phyloP scores from a whole-genome alignment of 2,888 invertebrate species.

The Machimus rusticus region DNA sequence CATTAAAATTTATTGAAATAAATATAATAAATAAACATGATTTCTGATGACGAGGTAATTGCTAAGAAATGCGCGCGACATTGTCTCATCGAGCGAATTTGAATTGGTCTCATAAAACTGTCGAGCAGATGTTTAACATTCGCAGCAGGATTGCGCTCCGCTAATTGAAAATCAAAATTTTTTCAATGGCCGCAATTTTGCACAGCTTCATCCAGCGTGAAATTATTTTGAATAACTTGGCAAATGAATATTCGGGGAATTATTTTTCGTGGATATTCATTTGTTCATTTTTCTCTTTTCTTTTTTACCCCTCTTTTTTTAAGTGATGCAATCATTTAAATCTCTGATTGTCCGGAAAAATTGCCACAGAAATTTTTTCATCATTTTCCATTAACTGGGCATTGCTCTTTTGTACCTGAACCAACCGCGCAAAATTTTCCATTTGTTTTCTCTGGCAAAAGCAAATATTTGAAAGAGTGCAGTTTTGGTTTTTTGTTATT shows the following conservation, averaged over 20 bases:
- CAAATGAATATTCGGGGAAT: neutral
- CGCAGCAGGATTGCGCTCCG: neutral
- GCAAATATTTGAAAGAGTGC: conserved; percentile 22
- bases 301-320: neutral
- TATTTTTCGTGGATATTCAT: neutral
- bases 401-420: neutral
- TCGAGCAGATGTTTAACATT: neutral
- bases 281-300: neutral
- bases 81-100: neutral
- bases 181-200: neutral
- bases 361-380: neutral
- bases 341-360: conserved; percentile 31
- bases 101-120: neutral
- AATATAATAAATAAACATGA: no score
- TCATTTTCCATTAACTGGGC: conserved; percentile 14
- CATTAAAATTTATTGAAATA: no score
- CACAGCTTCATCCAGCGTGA: neutral
- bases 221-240: neutral
- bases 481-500: conserved; percentile 11
- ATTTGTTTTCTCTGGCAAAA: conserved; percentile 24
- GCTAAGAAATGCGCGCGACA: neutral
- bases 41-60: neutral
- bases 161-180: neutral
- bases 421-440: neutral
- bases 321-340: conserved; percentile 4